A percentile compares a stretch with the other conserved stretches of the same genome.
phyloP scores from a whole-genome alignment of 1,140 invertebrate species.

The Aporrectodea caliginosa region DNA sequence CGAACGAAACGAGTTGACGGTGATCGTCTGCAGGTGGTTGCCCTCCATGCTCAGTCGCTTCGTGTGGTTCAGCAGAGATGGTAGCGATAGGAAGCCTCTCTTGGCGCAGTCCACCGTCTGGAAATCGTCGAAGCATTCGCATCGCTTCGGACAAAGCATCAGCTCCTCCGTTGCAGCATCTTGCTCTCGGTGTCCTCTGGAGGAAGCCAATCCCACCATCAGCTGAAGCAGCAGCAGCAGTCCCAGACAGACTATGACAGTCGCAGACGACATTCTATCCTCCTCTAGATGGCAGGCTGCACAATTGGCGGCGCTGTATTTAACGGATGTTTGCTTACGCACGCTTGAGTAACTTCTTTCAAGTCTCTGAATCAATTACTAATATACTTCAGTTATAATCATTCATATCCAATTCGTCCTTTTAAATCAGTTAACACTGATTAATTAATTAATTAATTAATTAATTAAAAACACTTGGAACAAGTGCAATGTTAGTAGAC shows the following conservation, averaged over 20 bases:
- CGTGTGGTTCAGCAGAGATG: constrained; percentile 24
- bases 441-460: too few species aligned
- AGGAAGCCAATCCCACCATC: not conserved
- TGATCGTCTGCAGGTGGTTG: constrained; percentile 22
- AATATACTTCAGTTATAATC: too few species aligned
- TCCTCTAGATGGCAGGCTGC: not conserved
- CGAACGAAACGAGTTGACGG: constrained; percentile 23
- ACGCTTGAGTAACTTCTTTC: not conserved
- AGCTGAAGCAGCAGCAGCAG: not conserved
- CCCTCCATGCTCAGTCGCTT: constrained; percentile 26
- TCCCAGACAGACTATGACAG: too few species aligned
- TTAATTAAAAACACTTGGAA: too few species aligned
- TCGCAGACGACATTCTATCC: not conserved
- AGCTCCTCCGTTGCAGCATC: not conserved
- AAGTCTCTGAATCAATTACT: too few species aligned
- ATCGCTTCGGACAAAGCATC: constrained; percentile 21
- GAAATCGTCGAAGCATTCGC: constrained; percentile 30
- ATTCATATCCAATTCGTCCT: too few species aligned
- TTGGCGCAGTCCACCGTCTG: constrained; percentile 32
- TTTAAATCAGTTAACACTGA: too few species aligned
- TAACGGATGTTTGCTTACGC: not conserved
- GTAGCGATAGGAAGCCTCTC: constrained; percentile 15
- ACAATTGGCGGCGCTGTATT: not conserved
- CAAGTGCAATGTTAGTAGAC: too few species aligned
- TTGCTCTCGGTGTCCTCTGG: not conserved